Conservation (phyloP, 2,113 vertebrate species). For the Amphilophus citrinellus region DNA sequence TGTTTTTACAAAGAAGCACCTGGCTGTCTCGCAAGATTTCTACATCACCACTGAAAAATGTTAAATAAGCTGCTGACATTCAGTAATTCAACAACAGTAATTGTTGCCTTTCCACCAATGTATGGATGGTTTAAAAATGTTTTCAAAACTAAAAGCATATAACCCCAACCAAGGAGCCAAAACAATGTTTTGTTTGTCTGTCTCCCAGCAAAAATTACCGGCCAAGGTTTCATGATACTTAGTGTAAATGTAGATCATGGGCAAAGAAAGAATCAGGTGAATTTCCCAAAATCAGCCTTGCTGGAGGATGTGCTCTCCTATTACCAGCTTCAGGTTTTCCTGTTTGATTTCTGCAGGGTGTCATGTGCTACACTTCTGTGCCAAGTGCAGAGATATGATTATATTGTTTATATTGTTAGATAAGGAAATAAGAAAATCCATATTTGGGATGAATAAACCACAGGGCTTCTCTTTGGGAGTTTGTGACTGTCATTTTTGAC, state of each 20-base stretch:
- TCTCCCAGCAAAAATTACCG: not conserved
- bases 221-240: not conserved
- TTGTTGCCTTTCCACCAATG: not conserved
- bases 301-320: not conserved
- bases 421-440: not conserved
- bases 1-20: not conserved
- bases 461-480: not conserved
- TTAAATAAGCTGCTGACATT: slow-evolving; percentile 21
- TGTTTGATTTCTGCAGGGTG: slow-evolving; percentile 1
- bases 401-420: too few species aligned
- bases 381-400: not conserved
- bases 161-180: not conserved
- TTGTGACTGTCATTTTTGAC: not conserved
- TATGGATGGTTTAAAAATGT: not conserved
- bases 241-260: not conserved
- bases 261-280: not conserved
- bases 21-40: slow-evolving; percentile 1
- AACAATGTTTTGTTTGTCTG: not conserved
- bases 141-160: not conserved
- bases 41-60: not conserved
- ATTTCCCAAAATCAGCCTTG: not conserved
- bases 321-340: not conserved
- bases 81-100: not conserved
- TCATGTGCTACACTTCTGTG: not conserved
- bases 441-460: accelerated